Evolutionary conservation across 1,140 invertebrate genomes (phyloP), one percentile per base, ranked within the genome.

Genomic region (Drosophila trapezifrons): DNA sequence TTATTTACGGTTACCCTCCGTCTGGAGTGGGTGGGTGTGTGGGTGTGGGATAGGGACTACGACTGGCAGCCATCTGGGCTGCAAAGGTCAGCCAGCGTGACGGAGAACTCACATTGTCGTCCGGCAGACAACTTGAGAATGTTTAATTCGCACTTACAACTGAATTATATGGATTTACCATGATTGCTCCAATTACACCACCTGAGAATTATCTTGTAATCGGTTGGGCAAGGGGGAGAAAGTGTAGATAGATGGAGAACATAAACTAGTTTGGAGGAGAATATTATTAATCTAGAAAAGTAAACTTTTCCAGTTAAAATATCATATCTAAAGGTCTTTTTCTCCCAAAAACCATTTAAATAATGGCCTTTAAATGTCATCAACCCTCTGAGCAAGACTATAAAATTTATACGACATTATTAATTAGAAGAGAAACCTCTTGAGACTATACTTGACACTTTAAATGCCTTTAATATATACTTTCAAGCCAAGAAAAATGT

Each of bases 1-100:
- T 78, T 78, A 78, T 78, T 77, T 78, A 78, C 74, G 73, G 74
- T 76, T 76, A 76, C 43, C 56, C 43, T 60, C 42, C 58, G 75
- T 51, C 72, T 66, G 35, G 13, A 38, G 38, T 63, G 63, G 29
- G 27, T 46, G 12, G 18, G 38, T 20, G 22, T 4, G 15, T n/a
- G 22, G 38, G 4, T n/a, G 52, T 10, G 18, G 13, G 29, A 18
- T 32, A 18, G 43, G 18, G 38, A 13, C 3, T 18, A 7, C 4
- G 12, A 20, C 29, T 22, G 49, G 49, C 27, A 10, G 49, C 49
- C 51, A 54, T 49, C 43, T 49, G 43, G 43, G 35, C 20, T 45
- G 42, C 51, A 71, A 71, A 58, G 69, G 65, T 72, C 66, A 57
- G 42, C 13, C 65, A 25, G 40, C 64, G n/a, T 67, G 67, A 70